Evolutionary conservation across 2,797 vertebrate genomes (phyloP).

Genomic region (Tenualosa thibaudeaui): DNA sequence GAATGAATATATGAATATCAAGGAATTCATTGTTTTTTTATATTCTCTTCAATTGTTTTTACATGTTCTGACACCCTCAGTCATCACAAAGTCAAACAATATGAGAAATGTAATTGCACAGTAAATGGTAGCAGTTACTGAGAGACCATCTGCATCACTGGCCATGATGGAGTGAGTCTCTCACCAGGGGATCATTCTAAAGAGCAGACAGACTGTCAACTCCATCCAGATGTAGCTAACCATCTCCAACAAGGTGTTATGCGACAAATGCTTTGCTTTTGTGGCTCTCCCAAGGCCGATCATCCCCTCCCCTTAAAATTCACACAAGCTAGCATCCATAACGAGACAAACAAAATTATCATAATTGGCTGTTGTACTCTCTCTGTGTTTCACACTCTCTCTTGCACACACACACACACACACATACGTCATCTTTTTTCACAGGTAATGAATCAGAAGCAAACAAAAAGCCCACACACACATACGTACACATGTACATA

Average conservation of each 20-base stretch:
- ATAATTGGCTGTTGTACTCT: slow-evolving; percentile 54
- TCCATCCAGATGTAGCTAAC: slow-evolving; percentile 37
- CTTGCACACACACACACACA: not conserved
- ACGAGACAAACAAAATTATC: slow-evolving; percentile 56
- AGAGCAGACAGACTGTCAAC: slow-evolving; percentile 29
- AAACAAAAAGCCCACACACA: slow-evolving; percentile 41
- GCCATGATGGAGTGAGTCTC: not conserved
- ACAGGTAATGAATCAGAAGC: slow-evolving; percentile 55
- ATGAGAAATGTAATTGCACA: not conserved
- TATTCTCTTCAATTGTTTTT: not conserved
- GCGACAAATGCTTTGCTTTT: slow-evolving; percentile 35
- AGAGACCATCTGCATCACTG: not conserved
- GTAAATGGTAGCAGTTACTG: slow-evolving; percentile 5
- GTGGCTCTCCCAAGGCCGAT: slow-evolving; percentile 44
- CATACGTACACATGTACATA: not conserved
- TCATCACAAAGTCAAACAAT: not conserved
- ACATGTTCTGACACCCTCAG: not conserved
- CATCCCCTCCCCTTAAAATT: slow-evolving; percentile 37
- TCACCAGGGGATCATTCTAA: slow-evolving; percentile 11
- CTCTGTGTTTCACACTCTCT: not conserved
- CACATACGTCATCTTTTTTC: slow-evolving; percentile 38
- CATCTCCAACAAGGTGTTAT: slow-evolving; percentile 18
- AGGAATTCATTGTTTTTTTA: too few relatives aligned
- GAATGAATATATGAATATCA: not conserved
- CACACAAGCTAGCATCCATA: slow-evolving; percentile 43